Percentiles rank a stretch among this genome's conserved stretches.
These are phyloP conservation scores for Acropora tenuis DNA, from an alignment of 64 coral and sea anemone species.

Conservation along the genomic window DNA sequence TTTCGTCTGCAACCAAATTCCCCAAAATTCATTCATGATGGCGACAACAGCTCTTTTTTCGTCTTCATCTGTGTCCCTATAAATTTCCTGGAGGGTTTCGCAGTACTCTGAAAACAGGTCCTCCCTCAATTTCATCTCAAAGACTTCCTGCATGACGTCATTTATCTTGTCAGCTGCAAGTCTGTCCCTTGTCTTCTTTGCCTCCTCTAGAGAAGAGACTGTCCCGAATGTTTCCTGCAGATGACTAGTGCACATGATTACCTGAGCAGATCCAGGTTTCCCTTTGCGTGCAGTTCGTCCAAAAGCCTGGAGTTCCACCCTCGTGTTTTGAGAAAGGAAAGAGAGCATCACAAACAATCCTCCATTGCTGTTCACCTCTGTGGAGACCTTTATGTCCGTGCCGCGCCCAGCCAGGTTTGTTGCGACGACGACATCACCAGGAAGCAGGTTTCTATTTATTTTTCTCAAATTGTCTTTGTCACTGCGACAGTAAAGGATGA, in stretches of 20 bases:
- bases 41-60: not conserved
- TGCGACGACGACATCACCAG: constrained; percentile 37
- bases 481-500: not conserved
- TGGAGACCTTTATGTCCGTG: constrained; percentile 10
- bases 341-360: constrained; percentile 37
- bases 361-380: constrained; percentile 10
- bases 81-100: not conserved
- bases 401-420: constrained; percentile 44
- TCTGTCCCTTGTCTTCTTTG: not conserved
- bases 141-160: not conserved
- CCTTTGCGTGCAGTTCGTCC: constrained; percentile 27
- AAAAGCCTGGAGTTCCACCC: constrained; percentile 39
- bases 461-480: constrained; percentile 8
- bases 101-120: constrained; percentile 14
- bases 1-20: constrained; percentile 42
- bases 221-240: not conserved
- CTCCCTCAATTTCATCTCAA: not conserved
- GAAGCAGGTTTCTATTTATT: not conserved
- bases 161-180: not conserved
- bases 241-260: constrained; percentile 17
- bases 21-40: constrained; percentile 42
- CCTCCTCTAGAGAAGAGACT: not conserved
- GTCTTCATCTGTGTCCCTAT: constrained; percentile 2
- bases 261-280: constrained; percentile 25
- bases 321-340: constrained; percentile 15